phyloP scores from a whole-genome alignment of 2,888 invertebrate species.

The Chromoteleia sp. region DNA sequence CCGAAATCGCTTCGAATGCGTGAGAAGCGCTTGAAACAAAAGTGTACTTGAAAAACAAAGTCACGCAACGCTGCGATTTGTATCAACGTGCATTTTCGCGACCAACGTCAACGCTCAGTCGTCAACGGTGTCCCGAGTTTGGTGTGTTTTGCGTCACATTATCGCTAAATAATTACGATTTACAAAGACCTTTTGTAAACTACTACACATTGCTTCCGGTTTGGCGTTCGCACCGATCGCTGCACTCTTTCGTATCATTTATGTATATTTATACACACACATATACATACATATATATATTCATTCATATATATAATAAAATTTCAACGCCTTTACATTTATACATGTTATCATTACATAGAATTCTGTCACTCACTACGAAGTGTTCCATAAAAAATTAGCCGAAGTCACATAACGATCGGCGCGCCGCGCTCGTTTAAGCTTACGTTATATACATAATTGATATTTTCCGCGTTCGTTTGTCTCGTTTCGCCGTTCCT shows the following conservation, averaged over 20 bases:
- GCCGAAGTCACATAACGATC: conserved; percentile 15
- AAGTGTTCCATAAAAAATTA: conserved; percentile 36
- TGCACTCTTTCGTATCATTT: conserved; percentile 1
- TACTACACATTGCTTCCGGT: conserved; percentile 53
- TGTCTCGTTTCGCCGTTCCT: conserved; percentile 32
- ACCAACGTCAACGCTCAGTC: conserved; percentile 26
- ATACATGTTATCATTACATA: conserved; percentile 21
- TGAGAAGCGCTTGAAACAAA: conserved; percentile 50
- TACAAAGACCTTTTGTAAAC: conserved; percentile 37
- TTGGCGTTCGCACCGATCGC: conserved; percentile 50
- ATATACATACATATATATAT: conserved; percentile 5
- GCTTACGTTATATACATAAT: conserved; percentile 57
- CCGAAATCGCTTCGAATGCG: conserved; percentile 22
- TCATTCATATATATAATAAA: conserved; percentile 19
- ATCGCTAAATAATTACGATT: conserved; percentile 46
- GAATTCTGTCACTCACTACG: conserved; percentile 17
- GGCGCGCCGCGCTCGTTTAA: conserved; percentile 20
- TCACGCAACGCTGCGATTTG: conserved; percentile 32
- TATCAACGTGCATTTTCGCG: conserved; percentile 43
- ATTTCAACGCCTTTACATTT: conserved; percentile 44
- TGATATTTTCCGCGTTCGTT: conserved; percentile 48
- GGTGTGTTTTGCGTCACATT: conserved; percentile 41
- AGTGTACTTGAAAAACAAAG: conserved; percentile 28
- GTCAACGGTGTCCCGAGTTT: conserved; percentile 20
- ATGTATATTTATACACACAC: not conserved